Evolutionary conservation across 2,888 invertebrate genomes (phyloP), one percentile per base, ranked within the genome.

Genomic region (Phasia obesa): DNA sequence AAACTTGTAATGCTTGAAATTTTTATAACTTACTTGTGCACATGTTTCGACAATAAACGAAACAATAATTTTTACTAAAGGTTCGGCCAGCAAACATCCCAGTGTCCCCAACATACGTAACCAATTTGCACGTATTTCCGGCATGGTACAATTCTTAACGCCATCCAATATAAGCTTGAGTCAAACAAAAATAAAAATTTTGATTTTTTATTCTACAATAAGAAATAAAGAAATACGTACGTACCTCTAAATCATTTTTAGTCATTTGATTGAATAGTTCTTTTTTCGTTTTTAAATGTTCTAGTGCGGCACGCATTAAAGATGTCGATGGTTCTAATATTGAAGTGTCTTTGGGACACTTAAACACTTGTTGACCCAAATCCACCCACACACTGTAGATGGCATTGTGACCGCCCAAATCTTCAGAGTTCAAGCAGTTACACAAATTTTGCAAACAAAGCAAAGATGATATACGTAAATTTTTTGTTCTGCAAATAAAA

Each of bases 371-470:
- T 86, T 93, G 93, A 0, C 94, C 94, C 49, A 94, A 93, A 70
- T 94, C 93, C 1, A 93, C 92, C 95, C 95, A 95, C 62, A 95
- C 92, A 87, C 92, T 93, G 86, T 93, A 94, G 1, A 94, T 91
- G 17, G 92, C 92, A 84, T 92, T 92, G n/a, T 93, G 90, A 6
- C 95, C 95, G 5, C 95, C 95, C 42, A 96, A 91, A 85, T 93
- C 93, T 47, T 94, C 94, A 2, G 93, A 90, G 42, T 94, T 93
- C 71, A 95, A 89, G 60, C 92, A 92, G 23, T 93, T 93, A 62
- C 95, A 91, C 86, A 96, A 92, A 89, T 96, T 96, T 90, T 95
- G 95, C 64, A 94, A 88, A 86, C 95, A 95, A 17, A 95, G 90
- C 53, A 95, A 91, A 1, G 95, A 93, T 86, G 94, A 92, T n/a